Conservation (phyloP, 2,888 invertebrate species). For the Cerastoderma edule region DNA sequence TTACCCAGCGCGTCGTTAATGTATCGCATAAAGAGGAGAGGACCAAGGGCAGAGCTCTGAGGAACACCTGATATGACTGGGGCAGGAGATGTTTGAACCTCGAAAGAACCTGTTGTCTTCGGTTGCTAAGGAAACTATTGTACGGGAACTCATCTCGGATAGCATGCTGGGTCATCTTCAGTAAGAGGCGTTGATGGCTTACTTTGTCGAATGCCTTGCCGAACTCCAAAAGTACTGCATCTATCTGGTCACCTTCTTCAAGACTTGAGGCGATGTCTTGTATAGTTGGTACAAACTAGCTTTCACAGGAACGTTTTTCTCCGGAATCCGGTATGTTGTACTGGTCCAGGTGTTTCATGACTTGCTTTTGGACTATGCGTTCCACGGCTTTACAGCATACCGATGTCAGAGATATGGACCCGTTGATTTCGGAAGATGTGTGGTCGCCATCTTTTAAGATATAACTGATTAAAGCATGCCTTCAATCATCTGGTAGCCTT, state of each 20-base stretch:
- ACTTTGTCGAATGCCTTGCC: constrained; percentile 50
- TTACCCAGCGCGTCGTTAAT: constrained; percentile 63
- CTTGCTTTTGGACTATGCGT: constrained; percentile 45
- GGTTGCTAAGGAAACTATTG: constrained; percentile 15
- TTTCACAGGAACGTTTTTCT: constrained; percentile 48
- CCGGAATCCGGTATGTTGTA: constrained; percentile 55
- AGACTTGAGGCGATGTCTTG: constrained; percentile 39
- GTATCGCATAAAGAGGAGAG: constrained; percentile 59
- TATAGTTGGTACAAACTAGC: constrained; percentile 53
- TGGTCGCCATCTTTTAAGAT: constrained; percentile 37
- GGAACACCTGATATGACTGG: constrained; percentile 44
- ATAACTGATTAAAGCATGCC: constrained; percentile 14
- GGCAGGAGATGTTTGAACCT: background rate
- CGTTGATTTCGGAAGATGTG: constrained; percentile 26
- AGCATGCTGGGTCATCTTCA: constrained; percentile 14
- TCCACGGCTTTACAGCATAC: constrained; percentile 56
- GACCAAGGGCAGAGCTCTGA: constrained; percentile 50
- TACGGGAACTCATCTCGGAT: background rate
- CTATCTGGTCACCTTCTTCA: constrained; percentile 38
- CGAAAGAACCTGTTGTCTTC: constrained; percentile 33
- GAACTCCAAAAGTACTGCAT: constrained; percentile 59
- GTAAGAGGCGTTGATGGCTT: constrained; percentile 29
- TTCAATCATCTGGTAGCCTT: constrained; percentile 21
- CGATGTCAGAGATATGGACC: constrained; percentile 30
- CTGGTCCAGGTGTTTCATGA: constrained; percentile 42